phyloP scores from a whole-genome alignment of 1,140 invertebrate genomes.

The Lycorma delicatula region DNA sequence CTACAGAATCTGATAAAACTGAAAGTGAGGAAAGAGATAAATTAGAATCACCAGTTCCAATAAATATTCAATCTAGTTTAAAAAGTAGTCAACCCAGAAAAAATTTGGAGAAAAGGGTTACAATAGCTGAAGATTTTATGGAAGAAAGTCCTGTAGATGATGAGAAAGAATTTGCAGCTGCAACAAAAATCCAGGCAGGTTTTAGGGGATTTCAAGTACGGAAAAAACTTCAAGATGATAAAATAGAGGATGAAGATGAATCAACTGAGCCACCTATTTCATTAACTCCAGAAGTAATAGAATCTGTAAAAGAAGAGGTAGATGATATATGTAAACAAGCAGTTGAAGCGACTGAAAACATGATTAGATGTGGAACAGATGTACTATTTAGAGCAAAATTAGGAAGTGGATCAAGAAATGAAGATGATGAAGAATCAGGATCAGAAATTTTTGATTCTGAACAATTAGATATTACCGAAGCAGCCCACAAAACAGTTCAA shows the following conservation, averaged over 20 bases:
- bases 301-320: constrained; percentile 20
- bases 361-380: not conserved
- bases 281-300: constrained; percentile 14
- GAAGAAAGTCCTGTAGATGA: no score
- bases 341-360: constrained; percentile 15
- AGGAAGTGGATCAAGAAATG: not conserved
- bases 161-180: constrained; percentile 34
- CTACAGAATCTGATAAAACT: no score
- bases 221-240: not conserved
- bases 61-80: constrained; percentile 52
- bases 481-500: not conserved
- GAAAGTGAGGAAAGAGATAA: constrained; percentile 10
- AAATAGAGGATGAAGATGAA: not conserved
- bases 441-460: not conserved
- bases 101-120: not conserved
- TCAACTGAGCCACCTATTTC: not conserved
- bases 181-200: constrained; percentile 51
- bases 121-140: no score
- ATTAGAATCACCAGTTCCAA: constrained; percentile 38
- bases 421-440: not conserved
- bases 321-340: constrained; percentile 28
- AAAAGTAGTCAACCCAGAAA: constrained; percentile 43
- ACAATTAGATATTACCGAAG: no score
- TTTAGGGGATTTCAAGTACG: constrained; percentile 47
- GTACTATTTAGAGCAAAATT: not conserved